A percentile compares a stretch with the other conserved stretches of the same genome.
Evolutionary conservation across 2,113 vertebrate species (phyloP).

Genomic region (Poeciliopsis prolifica): DNA sequence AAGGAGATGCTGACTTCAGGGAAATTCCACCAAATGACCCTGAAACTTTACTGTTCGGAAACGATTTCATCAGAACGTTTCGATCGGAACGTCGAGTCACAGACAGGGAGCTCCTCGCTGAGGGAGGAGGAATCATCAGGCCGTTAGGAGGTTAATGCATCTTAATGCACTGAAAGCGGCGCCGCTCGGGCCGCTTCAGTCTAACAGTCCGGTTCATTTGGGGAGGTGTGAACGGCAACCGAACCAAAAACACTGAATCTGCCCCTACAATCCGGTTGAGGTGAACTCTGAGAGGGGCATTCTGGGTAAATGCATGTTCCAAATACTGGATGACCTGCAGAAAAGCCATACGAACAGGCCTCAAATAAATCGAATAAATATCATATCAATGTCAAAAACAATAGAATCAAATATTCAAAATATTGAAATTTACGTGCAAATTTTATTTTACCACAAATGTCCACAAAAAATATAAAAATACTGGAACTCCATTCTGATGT

Average conservation of each 20-base stretch:
- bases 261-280: too few relatives aligned
- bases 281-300: too few relatives aligned
- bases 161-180: too few relatives aligned
- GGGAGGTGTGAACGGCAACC: too few relatives aligned
- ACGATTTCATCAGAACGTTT: constrained; percentile 33
- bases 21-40: constrained; percentile 21
- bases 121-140: neutral
- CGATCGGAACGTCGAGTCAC: neutral
- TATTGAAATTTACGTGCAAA: neutral
- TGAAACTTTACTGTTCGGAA: neutral
- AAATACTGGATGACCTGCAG: neutral
- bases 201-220: too few relatives aligned
- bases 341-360: neutral
- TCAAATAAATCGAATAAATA: neutral
- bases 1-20: neutral
- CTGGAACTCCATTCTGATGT: too few relatives aligned
- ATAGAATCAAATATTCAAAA: too few relatives aligned
- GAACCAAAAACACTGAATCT: too few relatives aligned
- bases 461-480: too few relatives aligned
- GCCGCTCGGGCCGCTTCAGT: too few relatives aligned
- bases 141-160: neutral
- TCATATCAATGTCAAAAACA: too few relatives aligned
- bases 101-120: neutral
- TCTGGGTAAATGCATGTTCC: neutral
- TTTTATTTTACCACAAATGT: neutral